Percentiles rank a stretch among this genome's conserved stretches.
phyloP scores from a whole-genome alignment of 2,113 vertebrate genomes.

The Callaeas wilsoni region DNA sequence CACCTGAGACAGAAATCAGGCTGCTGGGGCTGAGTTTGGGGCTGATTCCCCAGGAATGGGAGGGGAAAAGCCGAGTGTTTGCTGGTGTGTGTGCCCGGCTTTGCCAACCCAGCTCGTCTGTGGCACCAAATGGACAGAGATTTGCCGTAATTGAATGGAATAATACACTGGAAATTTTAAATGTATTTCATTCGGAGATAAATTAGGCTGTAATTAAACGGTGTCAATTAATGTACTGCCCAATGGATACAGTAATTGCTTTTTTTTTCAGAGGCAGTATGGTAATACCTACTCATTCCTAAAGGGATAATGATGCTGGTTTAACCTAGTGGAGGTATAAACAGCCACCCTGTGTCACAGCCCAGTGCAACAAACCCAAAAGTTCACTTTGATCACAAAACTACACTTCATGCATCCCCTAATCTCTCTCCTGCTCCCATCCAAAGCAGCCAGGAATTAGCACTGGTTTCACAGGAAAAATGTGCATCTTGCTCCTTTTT shows the following conservation, averaged over 20 bases:
- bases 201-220: slow-evolving; percentile 69
- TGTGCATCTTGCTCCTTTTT: not conserved
- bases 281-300: slow-evolving; percentile 26
- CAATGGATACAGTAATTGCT: slow-evolving; percentile 59
- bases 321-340: slow-evolving; percentile 26
- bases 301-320: slow-evolving; percentile 51
- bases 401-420: not conserved
- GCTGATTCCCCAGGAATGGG: not conserved
- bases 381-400: not conserved
- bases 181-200: slow-evolving; percentile 57
- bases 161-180: slow-evolving; percentile 48
- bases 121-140: slow-evolving; percentile 33
- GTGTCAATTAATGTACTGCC: slow-evolving; percentile 51
- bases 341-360: not conserved
- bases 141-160: slow-evolving; percentile 54
- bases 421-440: not conserved
- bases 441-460: not conserved
- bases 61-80: not conserved
- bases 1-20: not conserved
- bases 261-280: slow-evolving; percentile 6
- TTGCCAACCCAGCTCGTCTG: slow-evolving; percentile 5
- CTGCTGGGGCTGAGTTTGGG: not conserved
- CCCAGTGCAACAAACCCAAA: not conserved
- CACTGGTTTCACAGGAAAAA: not conserved
- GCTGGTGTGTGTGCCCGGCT: not conserved